Percentiles rank a stretch among this genome's conserved stretches.
Evolutionary conservation across 1,140 invertebrate species (phyloP).

Genomic region (Matsumurasca onukii): DNA sequence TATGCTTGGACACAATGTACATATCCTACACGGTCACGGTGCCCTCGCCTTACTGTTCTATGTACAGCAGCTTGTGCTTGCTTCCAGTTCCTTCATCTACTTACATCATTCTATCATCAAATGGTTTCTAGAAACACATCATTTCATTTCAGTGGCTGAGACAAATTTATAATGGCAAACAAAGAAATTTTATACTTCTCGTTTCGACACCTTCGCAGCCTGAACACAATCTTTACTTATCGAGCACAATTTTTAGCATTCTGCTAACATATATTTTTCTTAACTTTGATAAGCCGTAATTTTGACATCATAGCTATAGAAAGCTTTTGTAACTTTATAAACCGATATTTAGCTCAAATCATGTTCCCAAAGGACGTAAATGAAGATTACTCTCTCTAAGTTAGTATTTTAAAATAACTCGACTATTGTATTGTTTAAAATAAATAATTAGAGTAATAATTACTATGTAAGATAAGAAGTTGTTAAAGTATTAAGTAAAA

Average conservation of each 20-base stretch:
- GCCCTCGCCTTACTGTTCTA: not conserved
- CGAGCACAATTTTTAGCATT: constrained; percentile 10
- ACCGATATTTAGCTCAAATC: constrained; percentile 5
- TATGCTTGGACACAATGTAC: too few relatives aligned
- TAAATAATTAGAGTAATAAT: too few relatives aligned
- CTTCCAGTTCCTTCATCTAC: not conserved
- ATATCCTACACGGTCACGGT: constrained; percentile 2
- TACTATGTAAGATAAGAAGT: too few relatives aligned
- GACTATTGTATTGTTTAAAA: too few relatives aligned
- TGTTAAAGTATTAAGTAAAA: too few relatives aligned
- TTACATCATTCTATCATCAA: constrained; percentile 9
- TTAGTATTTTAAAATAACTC: too few relatives aligned
- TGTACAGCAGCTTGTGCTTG: constrained; percentile 14
- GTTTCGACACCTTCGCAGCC: not conserved
- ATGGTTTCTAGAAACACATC: constrained; percentile 9
- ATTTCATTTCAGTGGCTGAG: not conserved
- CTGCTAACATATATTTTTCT: constrained; percentile 7
- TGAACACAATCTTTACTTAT: not conserved
- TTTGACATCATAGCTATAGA: constrained; percentile 1
- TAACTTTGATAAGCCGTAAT: constrained; percentile 10
- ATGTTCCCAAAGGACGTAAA: too few relatives aligned
- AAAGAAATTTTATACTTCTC: too few relatives aligned
- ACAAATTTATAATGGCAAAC: not conserved
- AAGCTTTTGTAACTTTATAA: constrained; percentile 11
- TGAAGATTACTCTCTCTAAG: too few relatives aligned